Conservation (phyloP, 2,797 vertebrate genomes). For the Semaprochilodus insignis region DNA sequence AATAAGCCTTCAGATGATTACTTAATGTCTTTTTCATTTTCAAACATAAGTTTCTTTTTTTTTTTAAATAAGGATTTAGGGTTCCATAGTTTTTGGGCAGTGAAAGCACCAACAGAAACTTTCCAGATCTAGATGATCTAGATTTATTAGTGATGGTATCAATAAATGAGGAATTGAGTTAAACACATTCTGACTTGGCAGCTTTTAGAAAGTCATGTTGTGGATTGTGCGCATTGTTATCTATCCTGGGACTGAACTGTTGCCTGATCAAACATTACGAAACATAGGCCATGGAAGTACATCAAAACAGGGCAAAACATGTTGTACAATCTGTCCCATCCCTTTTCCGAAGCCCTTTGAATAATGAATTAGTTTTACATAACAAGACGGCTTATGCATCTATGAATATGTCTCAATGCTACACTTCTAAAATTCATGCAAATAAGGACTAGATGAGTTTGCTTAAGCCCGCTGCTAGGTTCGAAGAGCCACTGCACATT, state of each 20-base stretch:
- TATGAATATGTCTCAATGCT: not conserved
- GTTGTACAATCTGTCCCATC: not conserved
- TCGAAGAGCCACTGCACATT: not conserved
- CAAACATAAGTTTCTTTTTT: too few relatives aligned
- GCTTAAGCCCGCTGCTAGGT: not conserved
- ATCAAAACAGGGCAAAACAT: not conserved
- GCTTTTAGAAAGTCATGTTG: not conserved
- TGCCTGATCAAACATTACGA: not conserved
- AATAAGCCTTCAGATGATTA: too few relatives aligned
- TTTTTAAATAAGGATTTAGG: too few relatives aligned
- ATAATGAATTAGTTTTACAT: conserved; percentile 1
- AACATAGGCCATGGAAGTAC: not conserved
- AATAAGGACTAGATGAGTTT: not conserved
- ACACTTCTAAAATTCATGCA: not conserved
- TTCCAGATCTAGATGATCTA: not conserved
- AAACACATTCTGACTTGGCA: not conserved
- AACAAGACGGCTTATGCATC: not conserved
- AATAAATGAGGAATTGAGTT: not conserved
- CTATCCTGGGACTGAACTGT: not conserved
- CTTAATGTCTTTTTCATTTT: too few relatives aligned
- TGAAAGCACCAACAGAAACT: not conserved
- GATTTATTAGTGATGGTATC: not conserved
- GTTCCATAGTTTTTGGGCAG: not conserved
- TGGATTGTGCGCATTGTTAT: not conserved
- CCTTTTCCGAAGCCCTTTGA: not conserved